phyloP scores from a whole-genome alignment of 1,140 invertebrate genomes.

The Tetraneura akinire region DNA sequence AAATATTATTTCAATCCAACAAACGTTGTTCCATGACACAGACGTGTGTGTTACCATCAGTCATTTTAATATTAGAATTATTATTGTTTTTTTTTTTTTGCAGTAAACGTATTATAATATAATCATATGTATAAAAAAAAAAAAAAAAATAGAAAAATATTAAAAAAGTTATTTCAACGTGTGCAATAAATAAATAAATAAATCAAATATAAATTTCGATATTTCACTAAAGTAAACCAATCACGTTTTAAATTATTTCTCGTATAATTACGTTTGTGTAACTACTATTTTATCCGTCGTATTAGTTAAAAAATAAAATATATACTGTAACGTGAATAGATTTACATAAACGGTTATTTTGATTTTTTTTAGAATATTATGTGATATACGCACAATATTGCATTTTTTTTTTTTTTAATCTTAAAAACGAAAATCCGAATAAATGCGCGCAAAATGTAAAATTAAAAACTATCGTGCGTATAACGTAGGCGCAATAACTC shows the following conservation, averaged over 20 bases:
- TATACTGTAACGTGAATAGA: background rate
- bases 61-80: too few relatives aligned
- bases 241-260: slow-evolving; percentile 6
- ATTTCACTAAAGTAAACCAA: background rate
- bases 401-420: slow-evolving; percentile 41
- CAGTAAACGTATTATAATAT: too few relatives aligned
- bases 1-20: too few relatives aligned
- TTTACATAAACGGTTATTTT: slow-evolving; percentile 6
- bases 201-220: too few relatives aligned
- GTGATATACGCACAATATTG: slow-evolving; percentile 15
- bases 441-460: slow-evolving; percentile 6
- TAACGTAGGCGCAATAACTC: background rate
- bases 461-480: slow-evolving; percentile 22
- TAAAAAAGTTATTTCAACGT: too few relatives aligned
- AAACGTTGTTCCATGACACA: too few relatives aligned
- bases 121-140: too few relatives aligned
- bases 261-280: background rate
- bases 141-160: too few relatives aligned
- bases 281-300: background rate
- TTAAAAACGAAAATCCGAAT: slow-evolving; percentile 14
- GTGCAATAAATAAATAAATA: too few relatives aligned
- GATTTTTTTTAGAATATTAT: slow-evolving; percentile 17
- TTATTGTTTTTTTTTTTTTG: too few relatives aligned
- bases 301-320: background rate
- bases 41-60: too few relatives aligned